Conservation (phyloP, 1,140 invertebrate genomes). For the Pinna nobilis region DNA sequence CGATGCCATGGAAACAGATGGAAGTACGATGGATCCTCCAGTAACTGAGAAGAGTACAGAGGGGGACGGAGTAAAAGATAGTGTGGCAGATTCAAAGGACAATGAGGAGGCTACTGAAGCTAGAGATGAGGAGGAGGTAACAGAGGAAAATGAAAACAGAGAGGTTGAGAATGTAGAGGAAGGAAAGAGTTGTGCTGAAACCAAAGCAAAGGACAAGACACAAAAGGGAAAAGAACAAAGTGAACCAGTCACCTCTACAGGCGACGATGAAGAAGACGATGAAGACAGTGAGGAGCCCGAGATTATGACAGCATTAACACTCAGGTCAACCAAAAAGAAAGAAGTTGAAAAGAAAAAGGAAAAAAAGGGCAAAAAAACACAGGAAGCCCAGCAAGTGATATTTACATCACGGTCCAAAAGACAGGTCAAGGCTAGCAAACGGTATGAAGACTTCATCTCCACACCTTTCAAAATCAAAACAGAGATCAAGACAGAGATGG, state of each 20-base stretch:
- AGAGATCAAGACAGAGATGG: not conserved
- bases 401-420: constrained; percentile 1
- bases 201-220: not conserved
- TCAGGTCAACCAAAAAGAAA: constrained; percentile 1
- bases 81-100: constrained; percentile 4
- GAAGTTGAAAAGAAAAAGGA: not conserved
- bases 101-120: constrained; percentile 3
- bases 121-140: constrained; percentile 12
- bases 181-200: not conserved
- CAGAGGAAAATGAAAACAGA: not conserved
- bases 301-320: not conserved
- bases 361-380: not conserved
- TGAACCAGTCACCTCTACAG: not conserved
- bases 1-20: not conserved
- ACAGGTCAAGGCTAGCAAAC: constrained; percentile 15
- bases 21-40: constrained; percentile 5
- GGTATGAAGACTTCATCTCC: constrained; percentile 7
- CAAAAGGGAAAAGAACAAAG: not conserved
- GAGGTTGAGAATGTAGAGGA: not conserved
- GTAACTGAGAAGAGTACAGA: not conserved
- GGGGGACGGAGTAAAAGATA: constrained; percentile 9
- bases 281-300: not conserved
- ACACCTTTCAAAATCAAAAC: not conserved
- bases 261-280: not conserved
- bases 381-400: not conserved